A percentile compares a stretch with the other conserved stretches of the same genome.
phyloP scores from a whole-genome alignment of 2,797 vertebrate genomes.

The Macropus fuliginosus region DNA sequence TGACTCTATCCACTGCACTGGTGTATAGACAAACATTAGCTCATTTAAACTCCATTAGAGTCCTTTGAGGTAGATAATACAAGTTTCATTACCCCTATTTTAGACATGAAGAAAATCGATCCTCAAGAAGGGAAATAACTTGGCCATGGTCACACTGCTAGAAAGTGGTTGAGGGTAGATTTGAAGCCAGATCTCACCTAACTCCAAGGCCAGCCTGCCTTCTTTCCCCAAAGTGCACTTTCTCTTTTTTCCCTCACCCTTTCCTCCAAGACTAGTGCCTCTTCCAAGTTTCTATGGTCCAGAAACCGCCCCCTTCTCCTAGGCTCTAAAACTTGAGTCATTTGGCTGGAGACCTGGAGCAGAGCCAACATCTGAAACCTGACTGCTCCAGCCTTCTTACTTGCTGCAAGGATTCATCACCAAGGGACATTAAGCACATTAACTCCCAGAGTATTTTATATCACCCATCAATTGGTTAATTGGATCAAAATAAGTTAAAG shows the following conservation, averaged over 20 bases:
- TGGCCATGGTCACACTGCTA: background rate
- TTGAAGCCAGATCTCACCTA: background rate
- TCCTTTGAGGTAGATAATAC: background rate
- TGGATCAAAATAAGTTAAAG: slow-evolving; percentile 72
- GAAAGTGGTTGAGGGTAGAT: background rate
- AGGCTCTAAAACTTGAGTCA: background rate
- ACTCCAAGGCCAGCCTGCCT: background rate
- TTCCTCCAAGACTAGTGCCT: background rate
- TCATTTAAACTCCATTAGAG: background rate
- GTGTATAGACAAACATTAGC: background rate
- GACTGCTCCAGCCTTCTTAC: background rate
- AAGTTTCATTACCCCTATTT: background rate
- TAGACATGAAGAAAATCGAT: background rate
- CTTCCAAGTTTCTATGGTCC: background rate
- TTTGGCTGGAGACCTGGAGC: background rate
- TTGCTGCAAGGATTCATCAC: background rate
- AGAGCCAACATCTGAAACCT: background rate
- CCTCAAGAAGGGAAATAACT: background rate
- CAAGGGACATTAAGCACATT: background rate
- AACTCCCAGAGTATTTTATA: slow-evolving; percentile 55
- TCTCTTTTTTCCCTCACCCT: background rate
- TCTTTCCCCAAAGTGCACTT: background rate
- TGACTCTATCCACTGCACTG: background rate
- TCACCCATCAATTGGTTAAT: slow-evolving; percentile 68
- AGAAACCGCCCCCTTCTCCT: background rate